phyloP scores from a whole-genome alignment of 2,888 invertebrate genomes.

The Sericinus montela region DNA sequence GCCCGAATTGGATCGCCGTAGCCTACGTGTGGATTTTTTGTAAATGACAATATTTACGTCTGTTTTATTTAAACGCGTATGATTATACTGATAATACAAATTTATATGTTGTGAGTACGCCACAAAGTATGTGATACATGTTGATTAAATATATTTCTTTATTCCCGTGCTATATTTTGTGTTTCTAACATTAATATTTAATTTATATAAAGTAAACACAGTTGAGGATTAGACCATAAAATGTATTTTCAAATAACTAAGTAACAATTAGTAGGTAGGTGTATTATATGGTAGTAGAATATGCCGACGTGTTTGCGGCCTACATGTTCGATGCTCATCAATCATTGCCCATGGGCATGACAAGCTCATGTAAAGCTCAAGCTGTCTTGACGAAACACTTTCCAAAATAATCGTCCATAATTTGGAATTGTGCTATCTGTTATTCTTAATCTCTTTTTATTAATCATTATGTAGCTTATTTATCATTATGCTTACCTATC shows the following conservation, averaged over 20 bases:
- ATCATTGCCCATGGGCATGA: constrained; percentile 52
- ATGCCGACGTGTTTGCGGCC: constrained; percentile 52
- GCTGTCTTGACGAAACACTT: constrained; percentile 43
- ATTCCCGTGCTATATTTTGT: too few species aligned
- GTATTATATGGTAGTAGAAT: constrained; percentile 52
- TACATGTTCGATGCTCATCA: constrained; percentile 60
- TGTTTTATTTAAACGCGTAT: constrained; percentile 23
- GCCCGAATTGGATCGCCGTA: constrained; percentile 63
- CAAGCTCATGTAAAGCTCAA: constrained; percentile 45
- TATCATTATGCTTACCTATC: too few species aligned
- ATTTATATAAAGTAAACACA: background rate
- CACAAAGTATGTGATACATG: background rate
- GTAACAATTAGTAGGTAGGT: constrained; percentile 49
- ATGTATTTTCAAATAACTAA: too few species aligned
- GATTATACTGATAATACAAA: constrained; percentile 3
- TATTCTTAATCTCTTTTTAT: too few species aligned
- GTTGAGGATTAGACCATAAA: constrained; percentile 15
- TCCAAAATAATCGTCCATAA: constrained; percentile 43
- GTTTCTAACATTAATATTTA: too few species aligned
- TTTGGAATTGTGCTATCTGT: too few species aligned
- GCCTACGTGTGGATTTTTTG: constrained; percentile 42
- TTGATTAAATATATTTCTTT: background rate
- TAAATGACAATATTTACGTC: constrained; percentile 48
- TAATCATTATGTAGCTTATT: too few species aligned
- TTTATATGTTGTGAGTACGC: constrained; percentile 14